phyloP scores from a whole-genome alignment of 2,888 invertebrate species.

The Acronicta alni region DNA sequence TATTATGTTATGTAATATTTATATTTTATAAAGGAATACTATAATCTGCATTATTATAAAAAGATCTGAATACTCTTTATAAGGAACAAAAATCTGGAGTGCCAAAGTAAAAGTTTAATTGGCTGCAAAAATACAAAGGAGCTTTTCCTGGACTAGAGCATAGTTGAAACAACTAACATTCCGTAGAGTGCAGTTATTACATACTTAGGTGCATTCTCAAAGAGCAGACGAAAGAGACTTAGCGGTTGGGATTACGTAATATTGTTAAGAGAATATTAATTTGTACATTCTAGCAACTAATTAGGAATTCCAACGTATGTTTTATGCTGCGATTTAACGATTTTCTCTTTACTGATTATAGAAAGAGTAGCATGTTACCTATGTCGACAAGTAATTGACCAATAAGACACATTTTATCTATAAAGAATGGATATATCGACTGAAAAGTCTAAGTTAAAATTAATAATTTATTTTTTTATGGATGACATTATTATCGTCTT shows the following conservation, averaged over 20 bases:
- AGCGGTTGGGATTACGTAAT: slow-evolving; percentile 37
- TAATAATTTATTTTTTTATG: too few species aligned
- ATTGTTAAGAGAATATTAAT: slow-evolving; percentile 31
- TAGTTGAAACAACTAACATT: slow-evolving; percentile 63
- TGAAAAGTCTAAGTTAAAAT: too few species aligned
- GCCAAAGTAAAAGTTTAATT: slow-evolving; percentile 60
- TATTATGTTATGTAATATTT: too few species aligned
- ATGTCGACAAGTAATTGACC: too few species aligned
- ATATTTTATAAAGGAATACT: too few species aligned
- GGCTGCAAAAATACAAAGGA: slow-evolving; percentile 58
- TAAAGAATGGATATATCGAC: too few species aligned
- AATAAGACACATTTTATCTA: too few species aligned
- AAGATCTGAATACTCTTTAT: background rate
- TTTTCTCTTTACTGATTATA: too few species aligned
- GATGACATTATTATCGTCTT: too few species aligned
- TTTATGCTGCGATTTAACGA: background rate
- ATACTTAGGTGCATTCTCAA: slow-evolving; percentile 59
- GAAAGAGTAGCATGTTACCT: too few species aligned
- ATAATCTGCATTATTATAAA: background rate
- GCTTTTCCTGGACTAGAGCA: slow-evolving; percentile 56
- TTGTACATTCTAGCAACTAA: slow-evolving; percentile 33
- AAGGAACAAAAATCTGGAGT: background rate
- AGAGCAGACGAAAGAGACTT: slow-evolving; percentile 44
- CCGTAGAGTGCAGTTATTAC: slow-evolving; percentile 65
- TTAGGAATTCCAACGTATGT: slow-evolving; percentile 16